Base-by-base conservation (phyloP, 1,140 invertebrate genomes). In the Bombus ignitus region DNA sequence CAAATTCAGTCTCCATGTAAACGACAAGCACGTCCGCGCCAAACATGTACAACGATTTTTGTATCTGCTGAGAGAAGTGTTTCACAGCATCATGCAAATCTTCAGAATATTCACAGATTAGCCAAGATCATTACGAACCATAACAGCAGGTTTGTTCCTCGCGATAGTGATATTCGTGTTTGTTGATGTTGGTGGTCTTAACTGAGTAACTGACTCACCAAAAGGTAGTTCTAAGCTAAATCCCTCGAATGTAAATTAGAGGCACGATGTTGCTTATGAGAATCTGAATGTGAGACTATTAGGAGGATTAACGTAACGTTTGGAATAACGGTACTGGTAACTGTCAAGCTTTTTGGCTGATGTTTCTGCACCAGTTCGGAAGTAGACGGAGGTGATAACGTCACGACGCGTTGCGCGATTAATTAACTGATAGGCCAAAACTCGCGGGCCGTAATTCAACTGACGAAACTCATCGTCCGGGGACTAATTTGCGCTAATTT, bases 401-500 rank as follows among this genome's bases (percentile, higher is more conserved):
- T 13, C 32, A 2, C 35, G 66, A 22, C 18, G 22, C 32, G 13
- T 22, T 35, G 78, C 22, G 57, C 70, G 81, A 87, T 90, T 89
- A 85, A 87, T 89, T 81, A 87, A 83, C 42, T 18, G 85, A 79
- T 89, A 81, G 68, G 57, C 15, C 44, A 65, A 87, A 89, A 90
- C 35, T 62, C 28, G 25, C 8, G 77, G 18, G 8, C 22, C 3
- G 66, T 70, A 74, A 72, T 80, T 66, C 59, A 65, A 77, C 25
- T 9, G 62, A 81, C 44, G 66, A 59, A 74, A 68, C 3, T 78
- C 85, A 85, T 89, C 89, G 82, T 70, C 39, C 42, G 74, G 42
- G 53, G 70, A 85, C 75, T 85, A 85, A 87, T 90, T 85, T 76
- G 75, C 76, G 68, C 71, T 90, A 90, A 90, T 90, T 90, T 87